Base-by-base conservation (phyloP, 2,888 invertebrate species). In the Nemotelus pantherinus region DNA sequence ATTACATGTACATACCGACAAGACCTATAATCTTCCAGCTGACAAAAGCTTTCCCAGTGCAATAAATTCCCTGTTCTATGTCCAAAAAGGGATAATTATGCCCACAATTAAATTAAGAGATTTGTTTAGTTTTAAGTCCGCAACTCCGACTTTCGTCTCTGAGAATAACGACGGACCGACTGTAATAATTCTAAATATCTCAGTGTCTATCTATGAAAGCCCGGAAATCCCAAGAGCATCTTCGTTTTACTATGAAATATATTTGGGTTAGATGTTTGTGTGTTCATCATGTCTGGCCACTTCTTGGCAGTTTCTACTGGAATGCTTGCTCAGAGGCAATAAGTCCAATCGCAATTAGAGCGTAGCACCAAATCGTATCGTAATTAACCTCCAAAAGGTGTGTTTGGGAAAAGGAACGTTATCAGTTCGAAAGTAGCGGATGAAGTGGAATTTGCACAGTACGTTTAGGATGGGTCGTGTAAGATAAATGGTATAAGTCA, bases 271-370 rank as follows among this genome's bases (percentile, higher is more conserved):
- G 25, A 25, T 25, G 25, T 25, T 25, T 25, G 25, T 25, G 25
- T 25, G 25, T 25, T 25, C 25, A 25, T 25, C 25, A 25, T 25
- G 25, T 25, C 25, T 1, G 25, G 25, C 25, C 25, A 25, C 25
- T 25, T 25, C 25, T 25, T 25, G 25, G 25, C 25, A 25, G 25
- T 25, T 25, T 25, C 25, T 25, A 25, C 25, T 25, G 39, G 5
- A 7, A 3, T 25, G 50, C 48, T 47, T 68, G 7, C 47, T 68
- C 48, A 25, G 48, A 39, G 67, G 50, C 50, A 47, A 68, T 68
- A 47, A 68, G 25, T 68, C 44, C 67, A 68, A 48, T 68, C 67
- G 67, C 67, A 68, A 68, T 68, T 68, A 68, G 67, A 68, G 47
- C 39, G 39, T 48, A 68, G 50, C 48, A 68, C 50, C 41, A 50